These are phyloP conservation scores for Rhinopomastus cyanomelas DNA, from an alignment of 2,113 vertebrate species.

Conservation along the genomic window DNA sequence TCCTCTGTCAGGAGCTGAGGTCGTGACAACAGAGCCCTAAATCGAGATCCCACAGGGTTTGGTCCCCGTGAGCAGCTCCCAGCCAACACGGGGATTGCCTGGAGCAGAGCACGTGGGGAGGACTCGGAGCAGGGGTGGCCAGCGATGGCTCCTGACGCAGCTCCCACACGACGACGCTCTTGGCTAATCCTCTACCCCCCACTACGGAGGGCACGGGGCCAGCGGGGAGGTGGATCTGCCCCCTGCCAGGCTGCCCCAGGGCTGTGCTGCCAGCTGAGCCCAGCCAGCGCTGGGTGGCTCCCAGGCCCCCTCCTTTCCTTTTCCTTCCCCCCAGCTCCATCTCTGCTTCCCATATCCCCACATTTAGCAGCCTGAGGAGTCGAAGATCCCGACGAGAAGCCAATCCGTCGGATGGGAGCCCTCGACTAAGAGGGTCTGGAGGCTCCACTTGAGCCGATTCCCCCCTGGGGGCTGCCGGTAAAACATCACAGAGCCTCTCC, in stretches of 20 bases:
- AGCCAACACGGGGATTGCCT: neutral
- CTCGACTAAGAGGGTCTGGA: neutral
- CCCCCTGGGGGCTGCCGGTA: neutral
- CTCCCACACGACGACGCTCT: neutral
- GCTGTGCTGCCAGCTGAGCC: neutral
- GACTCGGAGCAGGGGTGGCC: constrained; percentile 2
- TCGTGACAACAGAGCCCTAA: too few species aligned
- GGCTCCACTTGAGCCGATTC: neutral
- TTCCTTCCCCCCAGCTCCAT: neutral
- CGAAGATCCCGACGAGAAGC: neutral
- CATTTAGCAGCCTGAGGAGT: neutral
- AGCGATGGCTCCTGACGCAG: neutral
- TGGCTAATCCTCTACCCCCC: neutral
- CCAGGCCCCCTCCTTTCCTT: neutral
- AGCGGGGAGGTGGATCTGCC: neutral
- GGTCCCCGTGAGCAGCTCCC: neutral
- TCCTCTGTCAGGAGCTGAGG: too few species aligned
- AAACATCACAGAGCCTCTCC: neutral
- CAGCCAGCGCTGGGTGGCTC: neutral
- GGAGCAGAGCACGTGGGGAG: neutral
- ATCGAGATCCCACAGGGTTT: neutral
- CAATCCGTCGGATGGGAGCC: neutral
- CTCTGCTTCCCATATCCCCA: neutral
- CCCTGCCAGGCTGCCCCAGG: neutral
- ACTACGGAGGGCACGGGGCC: neutral